Percentiles rank a stretch among this genome's conserved stretches.
Conservation (phyloP, 2,888 invertebrate species). For the Alsophila aescularia region DNA sequence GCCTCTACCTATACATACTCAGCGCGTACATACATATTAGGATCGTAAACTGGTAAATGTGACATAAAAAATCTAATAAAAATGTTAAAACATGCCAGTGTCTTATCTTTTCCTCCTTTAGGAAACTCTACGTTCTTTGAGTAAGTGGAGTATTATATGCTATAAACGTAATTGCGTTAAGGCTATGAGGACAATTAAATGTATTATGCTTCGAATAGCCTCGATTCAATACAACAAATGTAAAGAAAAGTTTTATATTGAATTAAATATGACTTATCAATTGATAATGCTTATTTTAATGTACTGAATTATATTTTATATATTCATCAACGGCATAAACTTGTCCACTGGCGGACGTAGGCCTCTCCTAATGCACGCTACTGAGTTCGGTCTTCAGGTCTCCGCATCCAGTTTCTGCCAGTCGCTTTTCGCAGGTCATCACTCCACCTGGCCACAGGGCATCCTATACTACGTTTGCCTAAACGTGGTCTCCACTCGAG, state of each 20-base stretch:
- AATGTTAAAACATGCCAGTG: conserved; percentile 46
- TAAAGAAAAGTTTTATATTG: neutral
- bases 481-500: too few relatives aligned
- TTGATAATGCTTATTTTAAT: neutral
- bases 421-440: too few relatives aligned
- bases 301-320: neutral
- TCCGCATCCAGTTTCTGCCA: too few relatives aligned
- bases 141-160: conserved; percentile 13
- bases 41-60: conserved; percentile 48
- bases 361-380: too few relatives aligned
- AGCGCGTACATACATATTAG: conserved; percentile 28
- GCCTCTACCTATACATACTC: conserved; percentile 17
- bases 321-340: too few relatives aligned
- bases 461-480: too few relatives aligned
- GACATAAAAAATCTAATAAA: conserved; percentile 49
- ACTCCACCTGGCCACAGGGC: too few relatives aligned
- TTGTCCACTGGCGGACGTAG: too few relatives aligned
- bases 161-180: conserved; percentile 22
- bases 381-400: too few relatives aligned
- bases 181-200: conserved; percentile 17
- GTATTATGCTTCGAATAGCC: conserved; percentile 8
- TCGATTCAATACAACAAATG: neutral
- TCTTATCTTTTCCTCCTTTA: conserved; percentile 32
- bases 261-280: neutral
- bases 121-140: conserved; percentile 20